Percentiles rank a stretch among this genome's conserved stretches.
Conservation (phyloP, 2,797 vertebrate species). For the Synanceia verrucosa region DNA sequence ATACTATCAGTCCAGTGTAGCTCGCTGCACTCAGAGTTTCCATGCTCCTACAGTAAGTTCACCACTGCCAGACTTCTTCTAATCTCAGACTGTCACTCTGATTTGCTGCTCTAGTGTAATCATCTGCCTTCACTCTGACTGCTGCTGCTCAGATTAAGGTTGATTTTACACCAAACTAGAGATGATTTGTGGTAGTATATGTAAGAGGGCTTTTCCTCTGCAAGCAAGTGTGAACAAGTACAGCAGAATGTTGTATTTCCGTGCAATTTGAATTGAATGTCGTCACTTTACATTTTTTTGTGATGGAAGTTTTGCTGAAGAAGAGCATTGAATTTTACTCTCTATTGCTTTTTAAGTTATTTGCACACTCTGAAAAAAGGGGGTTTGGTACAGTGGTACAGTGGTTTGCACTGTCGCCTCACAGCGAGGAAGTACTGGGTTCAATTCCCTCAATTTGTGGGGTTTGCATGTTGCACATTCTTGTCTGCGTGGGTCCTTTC, state of each 20-base stretch:
- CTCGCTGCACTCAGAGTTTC: constrained; percentile 23
- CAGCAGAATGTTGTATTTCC: neutral
- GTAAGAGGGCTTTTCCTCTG: too few relatives aligned
- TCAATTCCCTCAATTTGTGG: too few relatives aligned
- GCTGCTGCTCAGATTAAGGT: constrained; percentile 44
- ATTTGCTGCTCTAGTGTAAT: constrained; percentile 49
- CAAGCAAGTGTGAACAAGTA: too few relatives aligned
- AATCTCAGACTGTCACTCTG: constrained; percentile 65
- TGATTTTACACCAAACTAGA: constrained; percentile 28
- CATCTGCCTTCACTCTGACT: constrained; percentile 43
- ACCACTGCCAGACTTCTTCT: constrained; percentile 30
- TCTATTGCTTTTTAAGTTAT: neutral
- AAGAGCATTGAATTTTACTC: neutral
- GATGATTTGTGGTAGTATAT: constrained; percentile 12
- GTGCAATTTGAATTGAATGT: neutral
- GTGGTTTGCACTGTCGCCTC: too few relatives aligned
- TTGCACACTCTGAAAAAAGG: too few relatives aligned
- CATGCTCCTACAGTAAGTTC: constrained; percentile 12
- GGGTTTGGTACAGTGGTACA: too few relatives aligned
- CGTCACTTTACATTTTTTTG: neutral
- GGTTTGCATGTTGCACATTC: too few relatives aligned
- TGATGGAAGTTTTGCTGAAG: neutral
- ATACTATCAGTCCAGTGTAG: neutral
- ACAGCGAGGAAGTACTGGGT: too few relatives aligned
- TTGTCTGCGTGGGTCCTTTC: too few relatives aligned